These are phyloP conservation scores for Mycteria americana DNA, from an alignment of 2,797 vertebrate genomes.

Conservation along the genomic window DNA sequence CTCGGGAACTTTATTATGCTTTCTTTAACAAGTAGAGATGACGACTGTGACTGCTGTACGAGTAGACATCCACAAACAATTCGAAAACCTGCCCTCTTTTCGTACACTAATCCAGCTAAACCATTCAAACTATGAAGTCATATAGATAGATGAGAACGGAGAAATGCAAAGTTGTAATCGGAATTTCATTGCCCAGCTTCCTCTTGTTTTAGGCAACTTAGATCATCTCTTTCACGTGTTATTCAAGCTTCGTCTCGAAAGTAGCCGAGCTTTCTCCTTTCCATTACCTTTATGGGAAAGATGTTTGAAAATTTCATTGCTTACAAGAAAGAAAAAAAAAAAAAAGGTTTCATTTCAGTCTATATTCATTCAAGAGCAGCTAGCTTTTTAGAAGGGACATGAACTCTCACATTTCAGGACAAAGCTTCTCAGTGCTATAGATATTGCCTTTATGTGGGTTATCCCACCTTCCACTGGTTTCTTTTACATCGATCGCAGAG, in stretches of 20 bases:
- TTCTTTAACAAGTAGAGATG: neutral
- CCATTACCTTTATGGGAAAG: neutral
- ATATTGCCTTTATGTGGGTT: neutral
- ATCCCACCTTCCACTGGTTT: neutral
- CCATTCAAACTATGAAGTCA: neutral
- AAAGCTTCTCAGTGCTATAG: neutral
- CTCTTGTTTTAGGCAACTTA: neutral
- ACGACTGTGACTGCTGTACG: neutral
- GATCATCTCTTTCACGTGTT: fast-evolving
- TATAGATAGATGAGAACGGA: neutral
- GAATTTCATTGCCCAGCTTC: neutral
- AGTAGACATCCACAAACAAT: neutral
- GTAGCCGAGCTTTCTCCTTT: neutral
- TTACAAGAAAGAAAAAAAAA: no score
- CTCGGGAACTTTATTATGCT: neutral
- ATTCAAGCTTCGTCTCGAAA: neutral
- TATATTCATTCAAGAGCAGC: neutral
- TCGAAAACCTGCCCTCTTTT: neutral
- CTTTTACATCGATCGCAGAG: neutral
- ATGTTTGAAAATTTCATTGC: neutral
- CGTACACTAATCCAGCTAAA: neutral
- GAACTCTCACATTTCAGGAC: neutral
- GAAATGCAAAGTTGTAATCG: neutral
- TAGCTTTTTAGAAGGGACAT: neutral
- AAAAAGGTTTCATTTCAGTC: neutral